Conservation (phyloP, 2,113 vertebrate species). For the Tyto alba region DNA sequence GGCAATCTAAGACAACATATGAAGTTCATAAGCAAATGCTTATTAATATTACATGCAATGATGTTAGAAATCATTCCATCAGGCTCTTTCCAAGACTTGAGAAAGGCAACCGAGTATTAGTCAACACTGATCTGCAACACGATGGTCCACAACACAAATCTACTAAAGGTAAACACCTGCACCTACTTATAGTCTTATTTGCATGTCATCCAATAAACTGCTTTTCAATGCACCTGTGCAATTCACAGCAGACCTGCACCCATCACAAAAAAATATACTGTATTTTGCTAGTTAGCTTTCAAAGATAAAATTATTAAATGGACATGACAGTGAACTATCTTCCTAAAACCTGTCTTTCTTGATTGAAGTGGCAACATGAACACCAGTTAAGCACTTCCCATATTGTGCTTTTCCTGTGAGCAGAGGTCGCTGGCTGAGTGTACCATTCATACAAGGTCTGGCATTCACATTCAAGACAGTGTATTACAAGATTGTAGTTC, state of each 20-base stretch:
- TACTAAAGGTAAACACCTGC: neutral
- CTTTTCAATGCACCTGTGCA: neutral
- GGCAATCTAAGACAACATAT: neutral
- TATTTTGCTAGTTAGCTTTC: neutral
- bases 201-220: neutral
- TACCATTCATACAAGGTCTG: neutral
- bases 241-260: neutral
- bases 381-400: neutral
- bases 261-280: neutral
- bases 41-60: neutral
- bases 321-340: neutral
- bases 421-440: neutral
- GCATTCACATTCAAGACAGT: neutral
- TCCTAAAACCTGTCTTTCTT: neutral
- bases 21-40: neutral
- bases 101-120: rapidly evolving
- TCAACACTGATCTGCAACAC: neutral
- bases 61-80: neutral
- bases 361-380: neutral
- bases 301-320: neutral
- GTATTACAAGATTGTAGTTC: neutral
- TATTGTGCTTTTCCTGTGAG: neutral
- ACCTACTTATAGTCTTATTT: neutral
- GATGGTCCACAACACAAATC: neutral
- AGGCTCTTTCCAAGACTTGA: neutral